Conservation (phyloP, 2,888 invertebrate genomes). For the Temnothorax unifasciatus region DNA sequence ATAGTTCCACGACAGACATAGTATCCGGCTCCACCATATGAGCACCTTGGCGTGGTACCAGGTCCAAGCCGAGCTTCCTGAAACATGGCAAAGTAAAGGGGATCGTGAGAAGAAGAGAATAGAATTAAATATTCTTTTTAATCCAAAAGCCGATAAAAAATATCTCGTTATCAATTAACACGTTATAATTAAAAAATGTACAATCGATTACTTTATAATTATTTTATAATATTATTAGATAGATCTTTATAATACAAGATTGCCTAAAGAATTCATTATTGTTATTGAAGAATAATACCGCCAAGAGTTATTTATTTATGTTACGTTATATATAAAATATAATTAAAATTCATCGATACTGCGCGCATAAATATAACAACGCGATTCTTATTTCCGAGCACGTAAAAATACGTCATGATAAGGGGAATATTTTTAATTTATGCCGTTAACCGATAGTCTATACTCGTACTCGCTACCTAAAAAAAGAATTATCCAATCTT, state of each 20-base stretch:
- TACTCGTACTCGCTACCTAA: not conserved
- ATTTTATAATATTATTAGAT: not conserved
- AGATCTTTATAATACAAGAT: not conserved
- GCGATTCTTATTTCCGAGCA: not conserved
- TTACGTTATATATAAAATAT: not conserved
- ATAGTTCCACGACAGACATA: constrained; percentile 95
- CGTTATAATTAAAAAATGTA: no score
- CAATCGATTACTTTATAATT: not conserved
- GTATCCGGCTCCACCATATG: constrained; percentile 96
- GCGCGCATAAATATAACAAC: not conserved
- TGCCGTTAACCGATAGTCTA: constrained; percentile 32
- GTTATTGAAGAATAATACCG: not conserved
- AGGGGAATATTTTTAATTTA: constrained; percentile 28
- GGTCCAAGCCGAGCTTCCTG: constrained; percentile 96
- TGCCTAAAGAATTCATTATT: not conserved
- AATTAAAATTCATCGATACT: constrained; percentile 4
- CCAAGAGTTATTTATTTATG: not conserved
- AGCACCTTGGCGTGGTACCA: constrained; percentile 96
- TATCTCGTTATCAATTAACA: not conserved
- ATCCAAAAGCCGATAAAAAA: not conserved
- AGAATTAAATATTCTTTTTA: not conserved
- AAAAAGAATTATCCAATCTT: constrained; percentile 46
- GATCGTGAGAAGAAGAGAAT: not conserved
- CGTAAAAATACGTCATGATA: not conserved
- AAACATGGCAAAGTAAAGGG: constrained; percentile 77